Conservation (phyloP, 2,888 invertebrate species). For the Cordilura impudica region DNA sequence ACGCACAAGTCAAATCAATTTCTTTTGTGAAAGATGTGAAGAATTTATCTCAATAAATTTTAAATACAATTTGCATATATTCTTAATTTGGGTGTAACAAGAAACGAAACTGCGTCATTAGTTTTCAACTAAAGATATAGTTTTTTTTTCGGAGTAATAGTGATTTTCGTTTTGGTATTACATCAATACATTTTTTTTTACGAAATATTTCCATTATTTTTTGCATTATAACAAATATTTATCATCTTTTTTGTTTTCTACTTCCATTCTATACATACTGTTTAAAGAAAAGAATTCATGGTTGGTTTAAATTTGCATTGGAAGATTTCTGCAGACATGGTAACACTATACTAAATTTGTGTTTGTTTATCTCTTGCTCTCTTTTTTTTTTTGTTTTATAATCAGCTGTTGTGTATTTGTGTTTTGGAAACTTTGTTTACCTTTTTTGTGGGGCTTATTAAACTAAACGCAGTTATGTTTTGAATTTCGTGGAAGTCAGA, state of each 20-base stretch:
- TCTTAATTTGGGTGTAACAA: not conserved
- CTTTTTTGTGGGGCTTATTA: constrained; percentile 29
- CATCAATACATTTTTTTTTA: constrained; percentile 4
- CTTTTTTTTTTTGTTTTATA: constrained; percentile 4
- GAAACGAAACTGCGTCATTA: constrained; percentile 17
- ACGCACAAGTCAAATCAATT: constrained; percentile 3
- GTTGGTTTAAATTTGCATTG: not conserved
- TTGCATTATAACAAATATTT: not conserved
- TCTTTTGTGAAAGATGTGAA: not conserved
- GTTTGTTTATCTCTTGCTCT: not conserved
- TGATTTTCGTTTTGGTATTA: not conserved
- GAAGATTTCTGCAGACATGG: not conserved
- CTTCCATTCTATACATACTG: constrained; percentile 16
- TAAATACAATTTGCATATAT: not conserved
- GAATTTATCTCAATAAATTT: not conserved
- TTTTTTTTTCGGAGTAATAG: constrained; percentile 5
- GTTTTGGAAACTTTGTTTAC: constrained; percentile 47
- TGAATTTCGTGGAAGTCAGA: constrained; percentile 56
- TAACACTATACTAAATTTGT: not conserved
- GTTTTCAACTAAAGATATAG: not conserved
- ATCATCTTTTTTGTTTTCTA: not conserved
- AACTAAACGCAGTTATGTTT: constrained; percentile 51
- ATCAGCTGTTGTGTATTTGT: constrained; percentile 19
- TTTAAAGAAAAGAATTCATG: not conserved
- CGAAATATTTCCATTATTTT: constrained; percentile 4